Conservation (phyloP, 2,113 vertebrate species). For the Calyptommatus sinebrachiatus region DNA sequence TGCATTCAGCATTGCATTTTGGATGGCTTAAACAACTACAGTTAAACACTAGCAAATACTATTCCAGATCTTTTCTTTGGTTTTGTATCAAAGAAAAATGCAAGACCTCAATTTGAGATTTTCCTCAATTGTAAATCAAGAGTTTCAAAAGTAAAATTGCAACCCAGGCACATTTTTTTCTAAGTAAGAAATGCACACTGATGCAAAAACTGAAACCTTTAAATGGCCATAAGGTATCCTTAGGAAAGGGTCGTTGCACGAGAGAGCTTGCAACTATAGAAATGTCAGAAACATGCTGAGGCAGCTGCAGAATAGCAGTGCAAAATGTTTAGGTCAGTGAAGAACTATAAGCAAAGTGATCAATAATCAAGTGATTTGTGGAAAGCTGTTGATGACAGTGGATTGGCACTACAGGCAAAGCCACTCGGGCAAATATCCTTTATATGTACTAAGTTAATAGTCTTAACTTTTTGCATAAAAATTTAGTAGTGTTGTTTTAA, state of each 20-base stretch:
- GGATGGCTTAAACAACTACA: not conserved
- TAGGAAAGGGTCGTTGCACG: not conserved
- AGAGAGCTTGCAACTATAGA: conserved; percentile 12
- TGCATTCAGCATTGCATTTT: not conserved
- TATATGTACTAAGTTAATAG: not conserved
- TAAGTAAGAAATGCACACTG: not conserved
- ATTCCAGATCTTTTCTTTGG: not conserved
- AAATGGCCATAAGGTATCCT: conserved; percentile 3
- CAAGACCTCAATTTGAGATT: not conserved
- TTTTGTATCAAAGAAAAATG: not conserved
- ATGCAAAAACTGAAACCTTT: conserved; percentile 15
- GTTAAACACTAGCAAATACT: not conserved
- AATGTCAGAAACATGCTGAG: conserved; percentile 43
- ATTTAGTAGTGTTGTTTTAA: not conserved
- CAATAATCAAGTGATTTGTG: conserved; percentile 42
- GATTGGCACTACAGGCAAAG: conserved; percentile 33
- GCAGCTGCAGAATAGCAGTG: conserved; percentile 24
- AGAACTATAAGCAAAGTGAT: conserved; percentile 11
- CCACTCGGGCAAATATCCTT: not conserved
- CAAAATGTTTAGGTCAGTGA: conserved; percentile 36
- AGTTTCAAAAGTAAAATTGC: not conserved
- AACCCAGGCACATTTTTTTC: not conserved
- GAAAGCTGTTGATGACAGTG: conserved; percentile 27
- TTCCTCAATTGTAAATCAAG: not conserved
- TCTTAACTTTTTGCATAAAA: not conserved